Evolutionary conservation across 2,113 vertebrate species (phyloP), one percentile per base, ranked within the genome.

Genomic region (Octodon degus): DNA sequence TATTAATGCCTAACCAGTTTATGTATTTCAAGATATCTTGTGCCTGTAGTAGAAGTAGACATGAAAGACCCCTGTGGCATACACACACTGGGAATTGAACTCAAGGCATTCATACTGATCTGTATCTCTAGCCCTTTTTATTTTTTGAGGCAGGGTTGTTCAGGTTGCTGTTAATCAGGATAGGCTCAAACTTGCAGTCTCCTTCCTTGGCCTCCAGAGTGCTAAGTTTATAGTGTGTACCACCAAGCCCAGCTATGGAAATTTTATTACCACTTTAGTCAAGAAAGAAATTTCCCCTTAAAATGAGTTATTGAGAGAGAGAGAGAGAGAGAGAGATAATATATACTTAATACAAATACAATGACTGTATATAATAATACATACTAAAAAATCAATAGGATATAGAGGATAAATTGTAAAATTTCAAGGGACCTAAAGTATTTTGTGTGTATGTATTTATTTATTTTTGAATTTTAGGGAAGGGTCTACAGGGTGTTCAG

Each of bases 21-120:
- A 58, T 22, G 22, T 88, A 88, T 30, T 93, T 95, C 19, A 97
- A 68, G 67, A n/a, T 83, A 47, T 40, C 89, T 80, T 90, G 27
- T 88, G 24, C 34, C 79, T 91, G 40, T 63, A 72, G 30, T 94
- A n/a, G 47, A 95, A 90, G 85, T 86, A 67, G 58, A 76, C 22
- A 72, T 70, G 77, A 47, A 96, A 60, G 47, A 7, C 32, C 27
- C 30, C 3, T 53, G 10, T 14, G 11, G 27, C 43, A 14, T 9
- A 14, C 32, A 3, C 77, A 79, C 77, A 6, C 50, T 67, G 3
- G n/a, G 14, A n/a, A 62, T 43, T 65, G 60, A 85, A 17, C 37
- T 40, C 37, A 63, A 27, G 37, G 82, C 60, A 14, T 55, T 80
- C 5, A 14, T 27, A 34, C 83, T 50, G 30, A 67, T 19, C 5